A percentile compares a stretch with the other conserved stretches of the same genome.
These are phyloP conservation scores for Mesorhabditis spiculigera DNA, from an alignment of 2,888 invertebrate genomes.

Conservation along the genomic window DNA sequence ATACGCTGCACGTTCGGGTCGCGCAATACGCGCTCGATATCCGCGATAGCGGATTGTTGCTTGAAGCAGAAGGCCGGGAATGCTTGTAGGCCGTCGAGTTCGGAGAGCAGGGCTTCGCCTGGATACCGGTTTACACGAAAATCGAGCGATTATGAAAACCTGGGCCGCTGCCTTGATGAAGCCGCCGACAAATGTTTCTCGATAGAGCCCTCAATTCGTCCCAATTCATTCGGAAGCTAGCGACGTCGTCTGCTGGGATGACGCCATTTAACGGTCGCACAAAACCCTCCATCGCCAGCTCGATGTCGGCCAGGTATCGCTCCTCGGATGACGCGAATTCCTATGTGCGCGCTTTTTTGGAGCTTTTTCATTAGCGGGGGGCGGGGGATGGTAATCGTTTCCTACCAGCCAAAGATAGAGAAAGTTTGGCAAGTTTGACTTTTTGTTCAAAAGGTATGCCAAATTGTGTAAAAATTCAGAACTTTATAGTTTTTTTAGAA, in stretches of 20 bases:
- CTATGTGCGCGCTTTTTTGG: constrained; percentile 53
- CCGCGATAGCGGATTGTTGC: constrained; percentile 36
- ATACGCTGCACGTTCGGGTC: constrained; percentile 2
- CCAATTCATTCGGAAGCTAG: constrained; percentile 76
- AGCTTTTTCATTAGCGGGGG: too few species aligned
- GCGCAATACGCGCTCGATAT: constrained; percentile 15
- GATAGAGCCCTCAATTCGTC: constrained; percentile 68
- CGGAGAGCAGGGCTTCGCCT: constrained; percentile 25
- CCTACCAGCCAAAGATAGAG: too few species aligned
- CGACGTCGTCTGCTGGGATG: constrained; percentile 66
- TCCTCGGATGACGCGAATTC: constrained; percentile 75
- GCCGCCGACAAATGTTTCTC: constrained; percentile 15
- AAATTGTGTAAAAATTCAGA: too few species aligned
- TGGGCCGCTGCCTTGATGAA: constrained; percentile 10
- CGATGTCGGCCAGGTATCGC: constrained; percentile 73
- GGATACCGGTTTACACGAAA: constrained; percentile 12
- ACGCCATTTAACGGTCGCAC: constrained; percentile 14
- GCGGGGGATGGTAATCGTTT: too few species aligned
- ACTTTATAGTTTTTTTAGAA: too few species aligned
- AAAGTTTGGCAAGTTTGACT: too few species aligned
- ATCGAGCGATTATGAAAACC: not conserved
- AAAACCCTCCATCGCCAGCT: constrained; percentile 68
- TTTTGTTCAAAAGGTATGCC: too few species aligned
- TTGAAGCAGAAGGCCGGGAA: constrained; percentile 42
- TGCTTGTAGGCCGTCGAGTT: constrained; percentile 32